These are phyloP conservation scores for Tupaia tana DNA, from an alignment of 2,113 vertebrate species.

Conservation along the genomic window DNA sequence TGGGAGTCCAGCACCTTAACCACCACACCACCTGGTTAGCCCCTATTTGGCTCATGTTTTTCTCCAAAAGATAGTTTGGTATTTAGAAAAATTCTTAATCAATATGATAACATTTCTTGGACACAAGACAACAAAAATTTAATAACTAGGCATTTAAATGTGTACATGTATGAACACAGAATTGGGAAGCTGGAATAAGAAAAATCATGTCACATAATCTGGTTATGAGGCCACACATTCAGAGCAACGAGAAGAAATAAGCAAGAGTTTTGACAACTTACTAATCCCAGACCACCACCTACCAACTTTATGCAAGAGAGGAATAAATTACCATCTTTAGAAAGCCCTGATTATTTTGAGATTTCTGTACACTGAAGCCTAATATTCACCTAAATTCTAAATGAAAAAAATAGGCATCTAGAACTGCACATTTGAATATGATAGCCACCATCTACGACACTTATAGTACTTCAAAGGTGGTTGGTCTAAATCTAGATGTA, in stretches of 20 bases:
- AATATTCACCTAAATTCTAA: not conserved
- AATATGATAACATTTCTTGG: not conserved
- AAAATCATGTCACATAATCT: not conserved
- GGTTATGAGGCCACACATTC: not conserved
- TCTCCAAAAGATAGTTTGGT: not conserved
- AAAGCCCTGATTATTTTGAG: not conserved
- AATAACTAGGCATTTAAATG: constrained; percentile 1
- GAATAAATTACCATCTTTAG: not conserved
- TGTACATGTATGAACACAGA: not conserved
- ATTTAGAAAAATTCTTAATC: not conserved
- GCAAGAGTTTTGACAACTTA: not conserved
- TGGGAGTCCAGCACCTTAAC: no score
- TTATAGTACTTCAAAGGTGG: not conserved
- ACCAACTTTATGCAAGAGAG: not conserved
- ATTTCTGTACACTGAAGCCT: not conserved
- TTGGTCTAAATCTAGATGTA: not conserved
- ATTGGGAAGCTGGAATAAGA: not conserved
- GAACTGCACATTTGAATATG: not conserved
- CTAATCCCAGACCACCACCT: not conserved
- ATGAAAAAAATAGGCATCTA: not conserved
- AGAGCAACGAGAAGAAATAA: not conserved
- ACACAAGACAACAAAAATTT: not conserved
- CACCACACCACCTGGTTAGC: no score
- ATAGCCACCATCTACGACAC: not conserved
- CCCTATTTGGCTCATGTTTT: not conserved